These are phyloP conservation scores for Donacobius atricapilla DNA, from an alignment of 2,113 vertebrate species.

Conservation along the genomic window DNA sequence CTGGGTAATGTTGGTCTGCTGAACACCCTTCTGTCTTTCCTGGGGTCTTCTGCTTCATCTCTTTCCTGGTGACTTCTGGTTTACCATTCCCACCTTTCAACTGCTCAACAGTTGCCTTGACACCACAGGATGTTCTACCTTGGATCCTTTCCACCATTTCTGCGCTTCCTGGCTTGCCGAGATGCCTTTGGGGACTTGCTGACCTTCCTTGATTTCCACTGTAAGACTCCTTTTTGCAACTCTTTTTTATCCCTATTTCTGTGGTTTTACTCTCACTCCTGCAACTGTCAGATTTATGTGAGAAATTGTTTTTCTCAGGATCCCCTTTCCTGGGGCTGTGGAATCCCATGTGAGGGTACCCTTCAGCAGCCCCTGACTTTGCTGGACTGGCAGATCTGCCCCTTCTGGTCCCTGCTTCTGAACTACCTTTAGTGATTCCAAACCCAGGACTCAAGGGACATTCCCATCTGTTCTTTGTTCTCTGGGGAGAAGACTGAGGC, in stretches of 20 bases:
- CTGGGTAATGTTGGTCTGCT: constrained; percentile 6
- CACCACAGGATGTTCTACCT: neutral
- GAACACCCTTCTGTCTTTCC: constrained; percentile 14
- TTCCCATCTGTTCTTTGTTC: constrained; percentile 62
- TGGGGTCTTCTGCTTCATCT: neutral
- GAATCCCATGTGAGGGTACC: constrained; percentile 20
- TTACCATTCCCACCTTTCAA: constrained; percentile 56
- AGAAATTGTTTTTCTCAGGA: constrained; percentile 26
- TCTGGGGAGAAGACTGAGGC: constrained; percentile 47
- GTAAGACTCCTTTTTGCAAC: neutral
- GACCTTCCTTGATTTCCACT: constrained; percentile 44
- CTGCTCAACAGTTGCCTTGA: constrained; percentile 1
- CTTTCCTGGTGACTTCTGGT: neutral
- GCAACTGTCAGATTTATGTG: constrained; percentile 39
- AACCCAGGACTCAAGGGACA: constrained; percentile 40
- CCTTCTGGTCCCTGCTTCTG: constrained; percentile 42
- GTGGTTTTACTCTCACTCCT: constrained; percentile 40
- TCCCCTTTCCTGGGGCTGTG: constrained; percentile 70
- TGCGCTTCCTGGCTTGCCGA: constrained; percentile 39
- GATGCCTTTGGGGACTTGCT: constrained; percentile 76
- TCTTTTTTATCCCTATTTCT: neutral
- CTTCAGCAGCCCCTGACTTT: constrained; percentile 45
- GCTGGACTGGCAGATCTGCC: constrained; percentile 74
- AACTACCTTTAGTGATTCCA: constrained; percentile 12
- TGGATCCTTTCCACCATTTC: neutral